A percentile compares a stretch with the other conserved stretches of the same genome.
Evolutionary conservation across 2,797 vertebrate species (phyloP).

Genomic region (Diplodus puntazzo): DNA sequence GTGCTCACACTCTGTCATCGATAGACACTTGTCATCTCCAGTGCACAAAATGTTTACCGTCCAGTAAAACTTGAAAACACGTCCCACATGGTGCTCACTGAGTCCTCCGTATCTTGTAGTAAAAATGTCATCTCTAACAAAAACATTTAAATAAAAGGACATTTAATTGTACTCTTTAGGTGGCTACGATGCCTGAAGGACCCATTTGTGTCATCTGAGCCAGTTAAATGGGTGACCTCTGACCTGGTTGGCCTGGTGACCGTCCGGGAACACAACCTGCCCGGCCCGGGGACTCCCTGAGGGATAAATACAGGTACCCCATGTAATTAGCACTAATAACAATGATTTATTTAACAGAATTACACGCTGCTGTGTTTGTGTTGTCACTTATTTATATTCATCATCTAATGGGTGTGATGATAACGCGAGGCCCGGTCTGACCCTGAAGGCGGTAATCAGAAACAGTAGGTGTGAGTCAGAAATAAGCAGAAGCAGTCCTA

Average conservation of each 20-base stretch:
- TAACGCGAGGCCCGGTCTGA: slow-evolving; percentile 15
- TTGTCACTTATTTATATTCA: slow-evolving; percentile 31
- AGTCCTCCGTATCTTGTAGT: neutral
- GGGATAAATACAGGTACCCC: slow-evolving; percentile 59
- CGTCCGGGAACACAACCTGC: slow-evolving; percentile 66
- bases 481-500: slow-evolving; percentile 7
- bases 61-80: neutral
- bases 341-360: slow-evolving; percentile 65
- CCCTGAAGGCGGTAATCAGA: slow-evolving; percentile 16
- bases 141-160: slow-evolving; percentile 37
- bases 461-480: slow-evolving; percentile 20
- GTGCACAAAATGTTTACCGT: neutral
- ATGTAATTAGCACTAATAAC: slow-evolving; percentile 71
- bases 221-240: slow-evolving; percentile 75
- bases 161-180: slow-evolving; percentile 37
- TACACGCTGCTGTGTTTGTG: slow-evolving; percentile 52
- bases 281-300: slow-evolving; percentile 48
- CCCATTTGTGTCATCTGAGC: slow-evolving; percentile 79
- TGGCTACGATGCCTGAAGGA: slow-evolving; percentile 65
- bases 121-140: slow-evolving; percentile 39
- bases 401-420: slow-evolving; percentile 35
- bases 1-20: neutral
- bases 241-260: slow-evolving; percentile 78
- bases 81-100: neutral
- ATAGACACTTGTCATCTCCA: too few species aligned